phyloP scores from a whole-genome alignment of 1,140 invertebrate species.

The Ostrea edulis region DNA sequence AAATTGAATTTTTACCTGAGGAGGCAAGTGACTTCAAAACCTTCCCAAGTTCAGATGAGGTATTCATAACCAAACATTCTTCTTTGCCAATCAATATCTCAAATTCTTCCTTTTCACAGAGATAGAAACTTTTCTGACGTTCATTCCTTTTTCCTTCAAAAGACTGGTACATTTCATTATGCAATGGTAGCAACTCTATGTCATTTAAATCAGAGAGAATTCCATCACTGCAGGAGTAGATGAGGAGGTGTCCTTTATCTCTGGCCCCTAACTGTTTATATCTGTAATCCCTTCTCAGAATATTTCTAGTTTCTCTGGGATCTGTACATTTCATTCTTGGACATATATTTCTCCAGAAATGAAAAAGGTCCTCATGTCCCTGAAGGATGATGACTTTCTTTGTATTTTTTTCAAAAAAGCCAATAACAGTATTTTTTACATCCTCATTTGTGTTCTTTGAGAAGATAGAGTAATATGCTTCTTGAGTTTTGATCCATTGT shows the following conservation, averaged over 20 bases:
- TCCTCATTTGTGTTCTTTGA: background rate
- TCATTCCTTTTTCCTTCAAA: background rate
- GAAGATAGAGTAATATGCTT: conserved; percentile 3
- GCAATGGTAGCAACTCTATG: conserved; percentile 17
- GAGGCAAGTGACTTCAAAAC: background rate
- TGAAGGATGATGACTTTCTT: background rate
- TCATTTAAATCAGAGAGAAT: background rate
- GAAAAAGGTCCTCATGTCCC: conserved; percentile 2
- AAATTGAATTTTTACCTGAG: background rate
- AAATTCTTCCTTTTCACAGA: conserved; percentile 17
- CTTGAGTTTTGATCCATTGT: background rate
- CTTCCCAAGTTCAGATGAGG: background rate
- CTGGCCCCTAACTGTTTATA: background rate
- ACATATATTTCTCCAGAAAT: background rate
- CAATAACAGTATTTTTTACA: background rate
- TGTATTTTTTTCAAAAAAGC: background rate
- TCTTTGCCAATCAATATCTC: background rate
- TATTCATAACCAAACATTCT: background rate
- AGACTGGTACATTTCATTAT: background rate
- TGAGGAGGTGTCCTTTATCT: background rate
- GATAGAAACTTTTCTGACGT: background rate
- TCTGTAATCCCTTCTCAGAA: background rate
- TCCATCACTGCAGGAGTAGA: background rate
- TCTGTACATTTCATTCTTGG: background rate
- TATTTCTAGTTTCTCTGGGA: background rate